Percentiles rank a stretch among this genome's conserved stretches.
These are phyloP conservation scores for Synanceia verrucosa DNA, from an alignment of 2,797 vertebrate species.

Conservation along the genomic window DNA sequence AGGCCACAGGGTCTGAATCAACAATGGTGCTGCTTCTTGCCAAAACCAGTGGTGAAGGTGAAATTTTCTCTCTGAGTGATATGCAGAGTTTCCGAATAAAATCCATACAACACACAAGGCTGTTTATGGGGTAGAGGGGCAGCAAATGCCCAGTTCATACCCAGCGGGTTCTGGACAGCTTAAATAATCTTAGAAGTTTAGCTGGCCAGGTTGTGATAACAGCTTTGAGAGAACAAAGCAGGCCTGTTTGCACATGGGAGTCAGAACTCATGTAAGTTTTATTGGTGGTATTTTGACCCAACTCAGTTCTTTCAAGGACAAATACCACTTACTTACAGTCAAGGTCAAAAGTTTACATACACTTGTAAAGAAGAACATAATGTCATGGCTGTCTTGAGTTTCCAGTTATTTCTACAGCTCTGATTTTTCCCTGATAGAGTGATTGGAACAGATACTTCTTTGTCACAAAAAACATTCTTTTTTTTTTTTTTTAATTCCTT, in stretches of 20 bases:
- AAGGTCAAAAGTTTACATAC: too few species aligned
- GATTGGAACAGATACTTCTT: too few species aligned
- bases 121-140: slow-evolving; percentile 19
- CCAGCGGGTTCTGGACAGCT: not conserved
- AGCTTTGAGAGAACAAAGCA: not conserved
- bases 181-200: not conserved
- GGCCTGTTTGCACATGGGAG: not conserved
- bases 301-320: not conserved
- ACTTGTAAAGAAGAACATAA: too few species aligned
- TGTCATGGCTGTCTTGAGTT: too few species aligned
- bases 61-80: slow-evolving; percentile 36
- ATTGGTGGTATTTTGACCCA: not conserved
- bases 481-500: too few species aligned
- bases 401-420: too few species aligned
- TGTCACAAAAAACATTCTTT: too few species aligned
- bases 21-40: slow-evolving; percentile 20
- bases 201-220: not conserved
- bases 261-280: not conserved
- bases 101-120: slow-evolving; percentile 31
- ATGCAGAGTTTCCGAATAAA: slow-evolving; percentile 52
- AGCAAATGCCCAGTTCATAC: slow-evolving; percentile 26
- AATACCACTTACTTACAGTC: too few species aligned
- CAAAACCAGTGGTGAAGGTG: slow-evolving; percentile 46
- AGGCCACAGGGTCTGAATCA: slow-evolving; percentile 45
- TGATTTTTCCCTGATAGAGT: too few species aligned